Conservation (phyloP, 1,140 invertebrate species). For the Sweltsa coloradensis region DNA sequence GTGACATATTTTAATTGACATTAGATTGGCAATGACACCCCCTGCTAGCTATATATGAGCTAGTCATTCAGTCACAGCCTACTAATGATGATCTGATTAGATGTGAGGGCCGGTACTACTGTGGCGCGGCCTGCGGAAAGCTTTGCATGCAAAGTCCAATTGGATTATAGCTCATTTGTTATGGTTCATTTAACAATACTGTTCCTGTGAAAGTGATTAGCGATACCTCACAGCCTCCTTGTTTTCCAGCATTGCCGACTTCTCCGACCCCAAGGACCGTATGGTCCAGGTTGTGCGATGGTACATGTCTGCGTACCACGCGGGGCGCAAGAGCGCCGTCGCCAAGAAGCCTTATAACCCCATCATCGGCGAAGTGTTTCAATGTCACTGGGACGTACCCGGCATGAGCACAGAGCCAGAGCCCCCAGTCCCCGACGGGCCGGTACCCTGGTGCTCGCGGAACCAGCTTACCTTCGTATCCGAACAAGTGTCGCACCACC, state of each 20-base stretch:
- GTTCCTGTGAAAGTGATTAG: background rate
- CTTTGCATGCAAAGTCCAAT: too few relatives aligned
- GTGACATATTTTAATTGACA: too few relatives aligned
- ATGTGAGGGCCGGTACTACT: too few relatives aligned
- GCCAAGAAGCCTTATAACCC: slow-evolving; percentile 98
- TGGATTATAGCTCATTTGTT: too few relatives aligned
- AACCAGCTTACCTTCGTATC: slow-evolving; percentile 84
- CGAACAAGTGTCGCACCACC: slow-evolving; percentile 99
- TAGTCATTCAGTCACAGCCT: too few relatives aligned
- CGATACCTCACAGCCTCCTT: slow-evolving; percentile 1
- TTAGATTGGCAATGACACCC: too few relatives aligned
- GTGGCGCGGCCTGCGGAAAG: too few relatives aligned
- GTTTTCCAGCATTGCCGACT: slow-evolving; percentile 65
- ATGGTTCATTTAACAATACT: too few relatives aligned
- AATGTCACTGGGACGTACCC: slow-evolving; percentile 72
- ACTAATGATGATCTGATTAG: slow-evolving; percentile 1
- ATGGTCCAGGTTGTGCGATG: slow-evolving; percentile 88
- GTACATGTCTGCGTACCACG: slow-evolving; percentile 96
- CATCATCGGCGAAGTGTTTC: slow-evolving; percentile 87
- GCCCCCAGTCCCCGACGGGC: slow-evolving; percentile 50
- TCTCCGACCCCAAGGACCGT: slow-evolving; percentile 68
- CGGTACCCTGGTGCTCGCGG: slow-evolving; percentile 65
- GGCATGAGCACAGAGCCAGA: slow-evolving; percentile 12
- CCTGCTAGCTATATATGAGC: too few relatives aligned
- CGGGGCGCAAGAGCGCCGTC: slow-evolving; percentile 84